These are phyloP conservation scores for Pediacus dermestoides DNA, from an alignment of 2,888 invertebrate species.

Conservation along the genomic window DNA sequence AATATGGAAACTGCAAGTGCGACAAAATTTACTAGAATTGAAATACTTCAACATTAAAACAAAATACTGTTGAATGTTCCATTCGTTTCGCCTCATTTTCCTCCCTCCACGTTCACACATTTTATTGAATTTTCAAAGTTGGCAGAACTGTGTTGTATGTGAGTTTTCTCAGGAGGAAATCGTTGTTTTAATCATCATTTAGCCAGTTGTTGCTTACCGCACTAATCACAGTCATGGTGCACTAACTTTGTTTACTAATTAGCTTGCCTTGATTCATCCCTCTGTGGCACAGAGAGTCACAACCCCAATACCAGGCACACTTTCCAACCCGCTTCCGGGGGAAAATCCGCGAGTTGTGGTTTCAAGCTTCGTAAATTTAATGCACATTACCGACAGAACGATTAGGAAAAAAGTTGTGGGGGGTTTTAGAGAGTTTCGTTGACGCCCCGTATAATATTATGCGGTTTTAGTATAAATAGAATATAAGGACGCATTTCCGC, in stretches of 20 bases:
- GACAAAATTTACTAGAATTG: conserved; percentile 5
- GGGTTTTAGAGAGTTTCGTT: too few species aligned
- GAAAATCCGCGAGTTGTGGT: conserved; percentile 4
- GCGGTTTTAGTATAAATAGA: too few species aligned
- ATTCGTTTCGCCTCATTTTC: not conserved
- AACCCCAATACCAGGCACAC: too few species aligned
- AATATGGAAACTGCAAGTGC: not conserved
- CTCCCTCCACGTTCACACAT: too few species aligned
- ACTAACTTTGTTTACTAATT: conserved; percentile 35
- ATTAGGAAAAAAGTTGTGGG: too few species aligned
- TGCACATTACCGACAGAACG: conserved; percentile 5
- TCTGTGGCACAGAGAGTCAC: conserved; percentile 8
- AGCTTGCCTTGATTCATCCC: conserved; percentile 21
- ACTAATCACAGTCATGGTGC: conserved; percentile 32
- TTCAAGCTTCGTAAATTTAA: conserved; percentile 6
- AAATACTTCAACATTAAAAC: not conserved
- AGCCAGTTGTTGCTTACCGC: conserved; percentile 31
- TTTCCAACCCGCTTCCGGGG: conserved; percentile 4
- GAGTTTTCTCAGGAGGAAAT: conserved; percentile 32
- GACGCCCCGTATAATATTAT: too few species aligned
- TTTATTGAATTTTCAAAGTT: conserved; percentile 30
- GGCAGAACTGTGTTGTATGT: conserved; percentile 20
- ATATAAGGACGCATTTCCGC: too few species aligned
- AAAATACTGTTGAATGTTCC: not conserved
- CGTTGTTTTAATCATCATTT: conserved; percentile 34